Conservation (phyloP, 2,797 vertebrate species). For the Trematomus bernacchii region DNA sequence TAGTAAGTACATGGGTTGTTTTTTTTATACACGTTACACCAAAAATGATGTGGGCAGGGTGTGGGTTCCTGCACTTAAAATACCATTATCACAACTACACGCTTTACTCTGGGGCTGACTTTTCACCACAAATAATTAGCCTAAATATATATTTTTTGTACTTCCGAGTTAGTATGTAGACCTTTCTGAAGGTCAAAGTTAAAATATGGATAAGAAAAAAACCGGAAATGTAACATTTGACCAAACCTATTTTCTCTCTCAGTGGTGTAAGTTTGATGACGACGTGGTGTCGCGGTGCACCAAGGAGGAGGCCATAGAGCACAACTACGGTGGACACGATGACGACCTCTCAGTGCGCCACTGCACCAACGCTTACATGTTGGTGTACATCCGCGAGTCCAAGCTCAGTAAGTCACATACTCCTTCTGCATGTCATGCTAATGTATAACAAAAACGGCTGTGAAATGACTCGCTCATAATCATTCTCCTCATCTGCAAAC, state of each 20-base stretch:
- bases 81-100: too few relatives aligned
- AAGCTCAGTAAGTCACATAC: slow-evolving; percentile 91
- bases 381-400: slow-evolving; percentile 98
- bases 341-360: slow-evolving; percentile 98
- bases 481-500: neutral
- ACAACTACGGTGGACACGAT: slow-evolving; percentile 98
- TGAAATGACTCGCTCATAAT: neutral
- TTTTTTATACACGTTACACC: slow-evolving; percentile 67
- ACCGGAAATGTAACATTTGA: neutral
- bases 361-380: slow-evolving; percentile 99
- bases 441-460: neutral
- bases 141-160: too few relatives aligned
- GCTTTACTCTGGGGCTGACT: too few relatives aligned
- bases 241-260: slow-evolving; percentile 1
- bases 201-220: too few relatives aligned
- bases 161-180: too few relatives aligned
- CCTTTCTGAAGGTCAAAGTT: too few relatives aligned
- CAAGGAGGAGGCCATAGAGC: slow-evolving; percentile 98
- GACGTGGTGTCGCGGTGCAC: slow-evolving; percentile 98
- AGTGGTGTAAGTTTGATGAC: slow-evolving; percentile 99
- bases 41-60: slow-evolving; percentile 34
- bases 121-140: too few relatives aligned
- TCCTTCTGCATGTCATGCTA: neutral
- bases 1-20: slow-evolving; percentile 78
- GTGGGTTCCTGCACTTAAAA: neutral